A percentile compares a stretch with the other conserved stretches of the same genome.
Conservation (phyloP, 1,140 invertebrate genomes). For the Pseudoatta argentina region DNA sequence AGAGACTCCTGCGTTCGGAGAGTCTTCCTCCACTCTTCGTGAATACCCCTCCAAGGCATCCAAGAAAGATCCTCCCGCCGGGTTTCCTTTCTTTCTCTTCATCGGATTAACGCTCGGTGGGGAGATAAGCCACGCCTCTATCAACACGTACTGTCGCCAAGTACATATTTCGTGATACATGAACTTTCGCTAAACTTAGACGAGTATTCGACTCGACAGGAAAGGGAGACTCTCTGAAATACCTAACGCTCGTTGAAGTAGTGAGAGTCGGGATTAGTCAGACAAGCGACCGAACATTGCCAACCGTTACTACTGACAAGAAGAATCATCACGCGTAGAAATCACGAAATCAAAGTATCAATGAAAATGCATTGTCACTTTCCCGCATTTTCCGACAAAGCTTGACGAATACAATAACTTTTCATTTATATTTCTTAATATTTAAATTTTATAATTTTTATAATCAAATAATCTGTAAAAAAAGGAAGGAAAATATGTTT, state of each 20-base stretch:
- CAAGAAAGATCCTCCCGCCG: constrained; percentile 54
- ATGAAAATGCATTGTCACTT: not conserved
- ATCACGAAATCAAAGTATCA: not conserved
- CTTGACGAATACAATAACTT: not conserved
- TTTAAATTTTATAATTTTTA: constrained; percentile 1
- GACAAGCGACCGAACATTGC: not conserved
- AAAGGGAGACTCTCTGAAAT: constrained; percentile 8
- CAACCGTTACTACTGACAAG: constrained; percentile 30
- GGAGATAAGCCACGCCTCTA: constrained; percentile 56
- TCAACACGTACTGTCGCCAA: constrained; percentile 20
- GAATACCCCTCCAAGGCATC: constrained; percentile 45
- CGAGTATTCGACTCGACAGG: not conserved
- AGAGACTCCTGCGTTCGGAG: not conserved
- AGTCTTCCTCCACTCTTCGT: constrained; percentile 39
- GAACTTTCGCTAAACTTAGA: constrained; percentile 13
- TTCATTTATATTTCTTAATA: not conserved
- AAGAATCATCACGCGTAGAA: not conserved
- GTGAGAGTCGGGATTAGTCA: constrained; percentile 25
- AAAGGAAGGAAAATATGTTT: not conserved
- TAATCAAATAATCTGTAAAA: not conserved
- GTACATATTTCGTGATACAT: constrained; percentile 11
- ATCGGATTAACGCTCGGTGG: constrained; percentile 12
- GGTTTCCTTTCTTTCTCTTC: constrained; percentile 50
- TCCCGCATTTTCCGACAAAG: not conserved
- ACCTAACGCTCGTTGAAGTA: constrained; percentile 28